Base-by-base conservation (phyloP, 2,797 vertebrate genomes). In the Pangasius larnaudii region DNA sequence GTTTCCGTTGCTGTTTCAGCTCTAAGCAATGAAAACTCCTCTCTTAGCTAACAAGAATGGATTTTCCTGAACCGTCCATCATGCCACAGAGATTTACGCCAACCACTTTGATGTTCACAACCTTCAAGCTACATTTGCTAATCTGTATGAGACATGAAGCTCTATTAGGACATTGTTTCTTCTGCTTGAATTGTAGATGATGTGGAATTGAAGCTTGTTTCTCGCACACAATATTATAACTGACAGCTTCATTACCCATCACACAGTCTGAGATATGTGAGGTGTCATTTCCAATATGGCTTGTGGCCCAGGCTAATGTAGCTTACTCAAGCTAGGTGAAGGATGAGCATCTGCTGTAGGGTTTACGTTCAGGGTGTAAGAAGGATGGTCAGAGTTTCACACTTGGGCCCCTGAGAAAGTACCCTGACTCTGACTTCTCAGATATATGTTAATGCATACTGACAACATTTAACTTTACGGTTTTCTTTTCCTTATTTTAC, bases 181-280 rank as follows among this genome's bases (percentile, higher is more conserved):
- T 69, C 79, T 33, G 65, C 49, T 42, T 19, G 58, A 72, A 77
- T 27, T 84, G 80, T 87, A 75, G 39, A 75, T 84, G 80, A 84
- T 78, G 87, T 46, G 49, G 71, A 53, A 51, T 22, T 88, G 72
- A 85, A 84, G 59, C 72, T 58, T 42, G 59, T 30, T 63, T 53
- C 81, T 69, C 72, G 10, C 58, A 67, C 24, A 39, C 46, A 56
- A 46, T 22, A 84, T 84, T 78, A 58, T 56, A 84, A 67, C 82
- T 46, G 87, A 84, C 86, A 87, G 67, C 53, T 82, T 82, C 72
- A 58, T 84, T 88, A 78, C 46, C 30, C 87, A 75, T 88, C 61
- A 82, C 16, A 59, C 78, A 53, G 6, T 67, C 87, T 63, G 16
- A 56, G 59, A 46, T 56, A 36, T 27, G 27, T 1, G 53, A 63